Base-by-base conservation (phyloP, 2,797 vertebrate species). In the Euthynnus affinis region DNA sequence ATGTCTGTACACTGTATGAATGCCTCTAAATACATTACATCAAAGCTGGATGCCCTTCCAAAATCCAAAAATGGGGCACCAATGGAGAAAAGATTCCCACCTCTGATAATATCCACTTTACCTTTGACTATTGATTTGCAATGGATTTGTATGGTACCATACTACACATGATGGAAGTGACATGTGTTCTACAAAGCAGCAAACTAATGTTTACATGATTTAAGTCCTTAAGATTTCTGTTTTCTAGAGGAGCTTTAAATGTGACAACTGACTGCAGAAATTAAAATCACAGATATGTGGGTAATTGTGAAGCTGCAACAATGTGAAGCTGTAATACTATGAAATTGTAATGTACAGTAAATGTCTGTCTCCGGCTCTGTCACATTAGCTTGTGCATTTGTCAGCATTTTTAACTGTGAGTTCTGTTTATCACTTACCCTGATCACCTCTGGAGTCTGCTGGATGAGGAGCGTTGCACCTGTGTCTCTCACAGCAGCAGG, bases 361-460 rank as follows among this genome's bases (percentile, higher is more conserved):
- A 62, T 44, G 15, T 64, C 29, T 25, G 3, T 44, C 44, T 59
- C 51, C 70, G 22, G 7, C 10, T 40, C 46, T 68, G 14, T 53
- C 40, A 40, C 5, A 22, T 53, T 57, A 58, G 2, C 22, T 9
- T 51, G 17, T 70, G 18, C 23, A 62, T 71, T 62, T 74, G 40
- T 44, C 14, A 40, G n/a, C 49, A 37, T 14, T 42, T 32, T 58
- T 42, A 42, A 25, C 63, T 32, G 32, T 9, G 66, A 42, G 3
- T n/a, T 65, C 10, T 44, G 34, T 72, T 17, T 62, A 22, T 71
- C 42, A 94, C 97, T 97, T 96, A 99, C 98, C 93, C 98, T 96
- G 88, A 99, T 96, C 82, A 98, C 95, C 86, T 99, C 98, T 84
- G 98, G 97, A 20, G 93, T 96, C 92, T 99, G 98, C 86, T 98